A percentile compares a stretch with the other conserved stretches of the same genome.
Conservation (phyloP, 2,113 vertebrate genomes). For the Baryphthengus martii region DNA sequence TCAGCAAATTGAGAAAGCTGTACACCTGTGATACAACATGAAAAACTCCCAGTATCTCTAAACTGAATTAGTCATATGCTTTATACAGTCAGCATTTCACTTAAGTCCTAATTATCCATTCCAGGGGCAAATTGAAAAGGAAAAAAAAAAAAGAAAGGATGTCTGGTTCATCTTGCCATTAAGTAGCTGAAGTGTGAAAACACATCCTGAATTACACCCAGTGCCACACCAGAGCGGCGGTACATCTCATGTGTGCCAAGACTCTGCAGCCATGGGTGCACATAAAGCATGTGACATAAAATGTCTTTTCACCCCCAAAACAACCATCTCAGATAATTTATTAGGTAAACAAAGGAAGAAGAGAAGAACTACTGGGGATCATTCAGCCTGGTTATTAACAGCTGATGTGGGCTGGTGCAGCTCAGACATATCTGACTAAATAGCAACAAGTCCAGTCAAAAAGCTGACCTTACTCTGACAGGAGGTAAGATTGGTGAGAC, state of each 20-base stretch:
- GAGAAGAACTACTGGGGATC: accelerated
- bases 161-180: neutral
- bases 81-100: neutral
- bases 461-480: neutral
- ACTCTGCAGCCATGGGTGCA: neutral
- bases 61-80: neutral
- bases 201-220: neutral
- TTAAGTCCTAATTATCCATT: neutral
- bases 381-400: neutral
- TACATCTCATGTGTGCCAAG: neutral
- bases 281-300: accelerated
- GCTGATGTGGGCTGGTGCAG: neutral
- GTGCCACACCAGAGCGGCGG: accelerated
- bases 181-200: neutral
- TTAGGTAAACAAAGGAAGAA: neutral
- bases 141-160: neutral
- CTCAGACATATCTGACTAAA: accelerated
- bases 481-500: accelerated
- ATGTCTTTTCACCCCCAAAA: neutral
- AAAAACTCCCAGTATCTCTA: neutral
- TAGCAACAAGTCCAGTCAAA: neutral
- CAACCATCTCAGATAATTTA: neutral
- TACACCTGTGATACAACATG: neutral
- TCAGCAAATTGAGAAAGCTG: neutral
- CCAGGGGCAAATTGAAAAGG: neutral